Conservation (phyloP, 2,888 invertebrate genomes). For the Erpobdella octoculata region DNA sequence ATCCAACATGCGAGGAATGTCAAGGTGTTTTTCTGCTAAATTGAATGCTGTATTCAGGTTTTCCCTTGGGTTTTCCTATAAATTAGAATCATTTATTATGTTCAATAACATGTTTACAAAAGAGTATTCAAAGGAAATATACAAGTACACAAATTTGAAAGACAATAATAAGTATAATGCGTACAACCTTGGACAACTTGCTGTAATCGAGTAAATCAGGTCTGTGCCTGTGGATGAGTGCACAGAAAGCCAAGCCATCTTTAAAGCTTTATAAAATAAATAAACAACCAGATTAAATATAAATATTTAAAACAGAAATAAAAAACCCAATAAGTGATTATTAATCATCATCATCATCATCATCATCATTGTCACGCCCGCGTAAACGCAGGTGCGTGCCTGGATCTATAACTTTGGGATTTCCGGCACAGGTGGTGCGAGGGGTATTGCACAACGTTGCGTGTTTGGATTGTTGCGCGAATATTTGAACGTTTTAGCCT, state of each 20-base stretch:
- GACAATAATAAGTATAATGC: neutral
- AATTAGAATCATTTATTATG: neutral
- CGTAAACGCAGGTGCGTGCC: too few relatives aligned
- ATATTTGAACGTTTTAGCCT: too few relatives aligned
- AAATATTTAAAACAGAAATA: too few relatives aligned
- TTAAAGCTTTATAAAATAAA: conserved; percentile 68
- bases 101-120: neutral
- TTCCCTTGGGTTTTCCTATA: conserved; percentile 85
- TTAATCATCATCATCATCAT: too few relatives aligned
- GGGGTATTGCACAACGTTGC: too few relatives aligned
- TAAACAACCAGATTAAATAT: neutral
- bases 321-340: too few relatives aligned
- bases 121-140: neutral
- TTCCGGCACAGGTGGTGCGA: too few relatives aligned
- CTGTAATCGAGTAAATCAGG: conserved; percentile 98
- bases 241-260: conserved; percentile 99
- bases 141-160: neutral
- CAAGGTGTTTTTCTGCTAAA: conserved; percentile 98
- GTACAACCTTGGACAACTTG: conserved; percentile 80
- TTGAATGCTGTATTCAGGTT: conserved; percentile 99
- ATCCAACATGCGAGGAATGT: conserved; percentile 99
- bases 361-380: too few relatives aligned
- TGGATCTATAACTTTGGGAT: too few relatives aligned
- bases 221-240: conserved; percentile 96
- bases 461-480: too few relatives aligned